Evolutionary conservation across 2,888 invertebrate species (phyloP).

Genomic region (Drosophila mayaguana): DNA sequence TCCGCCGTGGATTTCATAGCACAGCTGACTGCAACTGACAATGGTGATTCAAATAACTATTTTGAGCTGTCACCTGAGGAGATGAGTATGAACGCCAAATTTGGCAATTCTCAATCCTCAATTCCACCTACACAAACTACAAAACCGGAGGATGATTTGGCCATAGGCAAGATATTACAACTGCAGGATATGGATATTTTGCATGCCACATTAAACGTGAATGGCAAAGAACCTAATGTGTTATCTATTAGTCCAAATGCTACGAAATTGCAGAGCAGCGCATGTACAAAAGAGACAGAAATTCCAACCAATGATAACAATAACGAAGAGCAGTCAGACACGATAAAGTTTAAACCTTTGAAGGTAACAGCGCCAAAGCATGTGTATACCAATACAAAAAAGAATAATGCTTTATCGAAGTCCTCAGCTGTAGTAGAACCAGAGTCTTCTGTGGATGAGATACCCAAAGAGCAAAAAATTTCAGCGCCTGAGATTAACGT

Average conservation of each 20-base stretch:
- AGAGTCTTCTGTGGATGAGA: neutral
- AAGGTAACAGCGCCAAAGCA: neutral
- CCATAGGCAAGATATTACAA: conserved; percentile 68
- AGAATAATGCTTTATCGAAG: neutral
- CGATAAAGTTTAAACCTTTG: neutral
- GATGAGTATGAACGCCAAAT: conserved; percentile 69
- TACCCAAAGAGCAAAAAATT: neutral
- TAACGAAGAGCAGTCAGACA: neutral
- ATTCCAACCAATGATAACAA: neutral
- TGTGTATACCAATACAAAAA: conserved; percentile 2
- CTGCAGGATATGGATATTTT: conserved; percentile 67
- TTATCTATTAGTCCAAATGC: conserved; percentile 70
- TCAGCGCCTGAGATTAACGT: conserved; percentile 2
- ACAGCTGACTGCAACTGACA: conserved; percentile 57
- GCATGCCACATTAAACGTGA: conserved; percentile 66
- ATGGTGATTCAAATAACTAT: conserved; percentile 47
- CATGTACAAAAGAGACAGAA: neutral
- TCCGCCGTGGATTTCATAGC: conserved; percentile 82
- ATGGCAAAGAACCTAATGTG: conserved; percentile 56
- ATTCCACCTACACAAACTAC: neutral
- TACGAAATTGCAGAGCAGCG: conserved; percentile 44
- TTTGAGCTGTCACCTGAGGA: conserved; percentile 77
- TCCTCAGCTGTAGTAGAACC: conserved; percentile 17
- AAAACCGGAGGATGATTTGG: conserved; percentile 40
- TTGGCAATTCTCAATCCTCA: conserved; percentile 24